These are phyloP conservation scores for Spodoptera litura DNA, from an alignment of 1,140 invertebrate genomes.

Conservation along the genomic window DNA sequence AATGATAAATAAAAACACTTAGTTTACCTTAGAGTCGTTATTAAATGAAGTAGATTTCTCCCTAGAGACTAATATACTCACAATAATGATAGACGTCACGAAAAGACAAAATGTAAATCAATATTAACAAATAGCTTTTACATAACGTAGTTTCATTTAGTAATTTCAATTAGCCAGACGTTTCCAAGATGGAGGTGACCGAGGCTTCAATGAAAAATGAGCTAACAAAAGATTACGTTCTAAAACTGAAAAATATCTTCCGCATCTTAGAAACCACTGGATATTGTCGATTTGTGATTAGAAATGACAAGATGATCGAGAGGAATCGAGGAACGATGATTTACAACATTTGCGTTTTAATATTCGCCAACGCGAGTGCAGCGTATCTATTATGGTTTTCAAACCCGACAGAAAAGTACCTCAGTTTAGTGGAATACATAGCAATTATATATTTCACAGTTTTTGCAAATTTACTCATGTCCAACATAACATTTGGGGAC, in stretches of 20 bases:
- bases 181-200: constrained; percentile 35
- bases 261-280: constrained; percentile 54
- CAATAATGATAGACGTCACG: no score
- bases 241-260: constrained; percentile 51
- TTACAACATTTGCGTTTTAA: constrained; percentile 43
- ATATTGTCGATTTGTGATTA: constrained; percentile 60
- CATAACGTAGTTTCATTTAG: neutral
- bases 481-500: constrained; percentile 57
- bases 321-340: constrained; percentile 34
- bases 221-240: constrained; percentile 58
- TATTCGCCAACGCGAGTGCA: constrained; percentile 42
- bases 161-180: neutral
- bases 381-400: constrained; percentile 47
- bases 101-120: no score
- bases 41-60: neutral
- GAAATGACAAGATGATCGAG: constrained; percentile 50
- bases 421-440: constrained; percentile 55
- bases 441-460: constrained; percentile 43
- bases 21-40: no score
- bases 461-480: constrained; percentile 49
- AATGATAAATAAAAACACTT: no score
- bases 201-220: constrained; percentile 37
- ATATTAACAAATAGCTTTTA: neutral
- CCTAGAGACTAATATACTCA: neutral
- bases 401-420: constrained; percentile 33